Evolutionary conservation across 2,888 invertebrate species (phyloP), one percentile per base, ranked within the genome.

Genomic region (Eupithecia centaureata): DNA sequence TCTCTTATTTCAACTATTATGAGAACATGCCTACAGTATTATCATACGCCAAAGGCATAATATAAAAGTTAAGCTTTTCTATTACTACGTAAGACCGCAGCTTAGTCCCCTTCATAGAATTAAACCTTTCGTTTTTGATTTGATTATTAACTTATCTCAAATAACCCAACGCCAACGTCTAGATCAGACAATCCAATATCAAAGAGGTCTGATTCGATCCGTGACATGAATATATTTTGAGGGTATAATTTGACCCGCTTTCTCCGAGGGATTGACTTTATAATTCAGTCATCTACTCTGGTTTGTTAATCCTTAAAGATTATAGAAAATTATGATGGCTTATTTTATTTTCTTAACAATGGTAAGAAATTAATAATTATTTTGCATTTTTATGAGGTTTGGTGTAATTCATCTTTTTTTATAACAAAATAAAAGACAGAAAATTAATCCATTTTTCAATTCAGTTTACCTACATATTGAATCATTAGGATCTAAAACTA

Each of bases 221-320:
- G 76, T 75, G 76, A 72, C 66, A 61, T 28, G 76, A 76, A 76
- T 76, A 70, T 57, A 73, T 74, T 74, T 73, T 60, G 47, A 66
- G 51, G 58, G 58, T 56, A 72, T 66, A 67, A 71, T 72, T 72
- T 70, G 67, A 33, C 69, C 64, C 67, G 61, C 54, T 71, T 64
- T 68, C 67, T 68, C 71, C 65, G 22, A 65, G 66, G 47, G 54
- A 68, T 54, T 63, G 67, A 63, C 60, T 60, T 32, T 47, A 30
- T 61, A 27, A 52, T 27, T 52, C 47, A 22, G 10, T 22, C 18
- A 47, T 47, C 10, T 47, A 18, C 47, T 12, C 10, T 47, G 42
- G 18, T 47, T 47, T 22, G 22, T 47, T 47, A 22, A 47, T 18
- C 38, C 18, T 1, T 42, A 8, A 8, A 42, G 42, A 18, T 42